Percentiles rank a stretch among this genome's conserved stretches.
phyloP scores from a whole-genome alignment of 2,888 invertebrate genomes.

The Callyntrura guangdongensis region DNA sequence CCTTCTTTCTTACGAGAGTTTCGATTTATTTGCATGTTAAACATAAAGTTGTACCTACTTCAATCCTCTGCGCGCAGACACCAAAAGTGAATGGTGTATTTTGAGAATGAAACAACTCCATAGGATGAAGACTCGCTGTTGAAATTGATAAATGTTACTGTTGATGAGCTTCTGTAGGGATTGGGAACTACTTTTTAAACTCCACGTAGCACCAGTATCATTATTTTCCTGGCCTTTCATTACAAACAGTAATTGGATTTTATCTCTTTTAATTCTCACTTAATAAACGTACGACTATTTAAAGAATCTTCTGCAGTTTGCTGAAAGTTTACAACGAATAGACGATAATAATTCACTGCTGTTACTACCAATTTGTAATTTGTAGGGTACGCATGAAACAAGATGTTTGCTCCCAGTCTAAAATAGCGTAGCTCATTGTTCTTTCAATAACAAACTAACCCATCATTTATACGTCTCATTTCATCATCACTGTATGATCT shows the following conservation, averaged over 20 bases:
- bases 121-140: neutral
- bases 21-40: conserved; percentile 38
- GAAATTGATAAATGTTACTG: conserved; percentile 72
- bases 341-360: conserved; percentile 63
- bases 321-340: conserved; percentile 43
- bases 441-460: conserved; percentile 63
- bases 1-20: conserved; percentile 25
- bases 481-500: conserved; percentile 76
- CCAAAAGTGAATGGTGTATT: conserved; percentile 29
- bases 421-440: conserved; percentile 53
- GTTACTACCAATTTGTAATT: conserved; percentile 70
- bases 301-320: conserved; percentile 39
- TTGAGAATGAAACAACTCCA: neutral
- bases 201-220: conserved; percentile 2
- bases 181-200: conserved; percentile 22
- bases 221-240: conserved; percentile 40
- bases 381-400: conserved; percentile 50
- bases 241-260: conserved; percentile 67
- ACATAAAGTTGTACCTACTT: neutral
- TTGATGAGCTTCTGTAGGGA: conserved; percentile 62
- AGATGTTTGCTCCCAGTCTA: conserved; percentile 52
- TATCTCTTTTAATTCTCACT: conserved; percentile 70
- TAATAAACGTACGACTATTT: conserved; percentile 49
- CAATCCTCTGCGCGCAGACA: neutral
- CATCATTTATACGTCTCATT: conserved; percentile 75